phyloP scores from a whole-genome alignment of 2,888 invertebrate genomes.

The Sepiola atlantica region DNA sequence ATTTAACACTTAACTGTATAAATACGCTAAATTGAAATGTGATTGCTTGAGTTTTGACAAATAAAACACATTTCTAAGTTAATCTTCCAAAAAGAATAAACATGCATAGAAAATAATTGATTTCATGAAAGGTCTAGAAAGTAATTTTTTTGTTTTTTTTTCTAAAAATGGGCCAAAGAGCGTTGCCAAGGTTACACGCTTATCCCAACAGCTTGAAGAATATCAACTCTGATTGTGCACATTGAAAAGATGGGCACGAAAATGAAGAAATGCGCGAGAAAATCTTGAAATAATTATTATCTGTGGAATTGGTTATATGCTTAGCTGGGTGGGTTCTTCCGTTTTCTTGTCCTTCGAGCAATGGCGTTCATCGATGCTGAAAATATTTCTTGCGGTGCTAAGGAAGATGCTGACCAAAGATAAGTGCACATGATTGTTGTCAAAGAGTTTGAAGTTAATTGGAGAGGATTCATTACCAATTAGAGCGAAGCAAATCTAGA shows the following conservation, averaged over 20 bases:
- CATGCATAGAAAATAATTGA: neutral
- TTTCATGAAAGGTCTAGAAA: neutral
- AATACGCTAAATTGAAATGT: too few species aligned
- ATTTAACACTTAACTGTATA: neutral
- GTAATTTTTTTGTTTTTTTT: too few species aligned
- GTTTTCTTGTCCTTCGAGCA: neutral
- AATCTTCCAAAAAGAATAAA: neutral
- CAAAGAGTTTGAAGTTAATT: neutral
- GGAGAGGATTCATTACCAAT: neutral
- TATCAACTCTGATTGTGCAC: neutral
- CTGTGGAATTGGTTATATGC: neutral
- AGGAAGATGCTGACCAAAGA: neutral
- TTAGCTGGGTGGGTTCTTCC: neutral
- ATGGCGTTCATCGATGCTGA: neutral
- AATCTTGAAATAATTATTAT: slow-evolving; percentile 32
- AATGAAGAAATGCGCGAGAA: neutral
- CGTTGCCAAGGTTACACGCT: neutral
- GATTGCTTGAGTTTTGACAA: neutral
- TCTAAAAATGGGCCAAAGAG: neutral
- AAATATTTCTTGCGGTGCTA: neutral
- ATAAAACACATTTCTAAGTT: neutral
- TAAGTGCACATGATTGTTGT: neutral
- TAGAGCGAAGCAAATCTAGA: neutral
- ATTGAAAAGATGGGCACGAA: neutral
- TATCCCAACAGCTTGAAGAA: slow-evolving; percentile 2